Percentiles rank a stretch among this genome's conserved stretches.
Conservation (phyloP, 2,113 vertebrate species). For the Caracal caracal region DNA sequence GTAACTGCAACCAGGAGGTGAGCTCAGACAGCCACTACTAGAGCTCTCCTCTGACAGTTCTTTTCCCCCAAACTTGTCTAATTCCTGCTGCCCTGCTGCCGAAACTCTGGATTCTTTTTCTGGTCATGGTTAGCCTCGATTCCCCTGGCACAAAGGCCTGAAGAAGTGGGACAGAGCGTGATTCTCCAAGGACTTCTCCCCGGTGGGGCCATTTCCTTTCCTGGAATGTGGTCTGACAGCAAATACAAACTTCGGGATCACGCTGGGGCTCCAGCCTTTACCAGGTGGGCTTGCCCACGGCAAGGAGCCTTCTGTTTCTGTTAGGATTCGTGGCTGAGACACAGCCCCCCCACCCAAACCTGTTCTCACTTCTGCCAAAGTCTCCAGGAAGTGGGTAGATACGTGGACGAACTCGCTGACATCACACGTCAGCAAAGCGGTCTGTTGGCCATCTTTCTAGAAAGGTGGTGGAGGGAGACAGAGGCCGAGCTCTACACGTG, state of each 20-base stretch:
- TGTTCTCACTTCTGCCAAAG: not conserved
- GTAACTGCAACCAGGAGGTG: not conserved
- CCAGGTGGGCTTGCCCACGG: not conserved
- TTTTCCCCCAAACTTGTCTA: not conserved
- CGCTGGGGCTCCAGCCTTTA: not conserved
- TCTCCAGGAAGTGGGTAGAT: not conserved
- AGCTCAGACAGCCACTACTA: not conserved
- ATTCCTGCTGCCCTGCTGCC: not conserved
- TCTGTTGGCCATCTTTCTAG: not conserved
- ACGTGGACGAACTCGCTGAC: not conserved
- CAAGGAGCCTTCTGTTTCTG: not conserved
- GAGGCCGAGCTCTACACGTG: not conserved
- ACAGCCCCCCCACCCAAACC: not conserved
- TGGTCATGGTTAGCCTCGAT: too few relatives aligned
- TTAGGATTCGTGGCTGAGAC: not conserved
- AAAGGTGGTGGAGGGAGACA: not conserved
- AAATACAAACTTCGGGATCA: not conserved
- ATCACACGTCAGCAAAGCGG: not conserved
- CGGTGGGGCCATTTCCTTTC: not conserved
- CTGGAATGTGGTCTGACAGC: not conserved
- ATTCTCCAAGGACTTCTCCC: not conserved
- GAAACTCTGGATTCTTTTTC: not conserved
- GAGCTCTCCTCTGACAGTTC: not conserved
- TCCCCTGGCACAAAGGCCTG: not conserved
- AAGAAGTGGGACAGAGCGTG: not conserved